These are phyloP conservation scores for Leptoteleia sp. DNA, from an alignment of 1,140 invertebrate genomes.

Conservation along the genomic window DNA sequence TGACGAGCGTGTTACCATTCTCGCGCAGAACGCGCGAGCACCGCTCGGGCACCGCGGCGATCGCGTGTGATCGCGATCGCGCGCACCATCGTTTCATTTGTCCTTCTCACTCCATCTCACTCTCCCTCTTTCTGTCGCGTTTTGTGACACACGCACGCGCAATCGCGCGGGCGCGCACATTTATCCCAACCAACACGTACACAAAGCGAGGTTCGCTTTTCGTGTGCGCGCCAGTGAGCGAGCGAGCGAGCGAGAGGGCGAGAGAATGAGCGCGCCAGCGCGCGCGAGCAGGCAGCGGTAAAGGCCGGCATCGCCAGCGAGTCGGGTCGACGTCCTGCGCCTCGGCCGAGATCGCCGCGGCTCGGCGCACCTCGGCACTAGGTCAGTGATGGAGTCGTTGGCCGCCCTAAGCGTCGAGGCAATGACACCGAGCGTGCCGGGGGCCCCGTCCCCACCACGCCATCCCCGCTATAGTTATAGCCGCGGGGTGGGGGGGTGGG, in stretches of 20 bases:
- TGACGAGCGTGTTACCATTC: slow-evolving; percentile 49
- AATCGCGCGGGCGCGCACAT: background rate
- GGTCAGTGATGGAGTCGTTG: slow-evolving; percentile 82
- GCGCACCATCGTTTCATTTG: slow-evolving; percentile 30
- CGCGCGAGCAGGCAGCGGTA: slow-evolving; percentile 28
- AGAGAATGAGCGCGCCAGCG: slow-evolving; percentile 3
- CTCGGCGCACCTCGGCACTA: slow-evolving; percentile 79
- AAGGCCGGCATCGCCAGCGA: slow-evolving; percentile 69
- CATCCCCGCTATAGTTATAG: slow-evolving; percentile 56
- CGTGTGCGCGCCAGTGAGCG: slow-evolving; percentile 15
- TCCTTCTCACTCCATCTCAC: too few relatives aligned
- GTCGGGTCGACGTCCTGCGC: slow-evolving; percentile 76
- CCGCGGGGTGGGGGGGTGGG: too few relatives aligned
- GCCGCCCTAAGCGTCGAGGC: slow-evolving; percentile 81
- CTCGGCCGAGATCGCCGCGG: slow-evolving; percentile 69
- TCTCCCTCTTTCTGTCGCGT: background rate
- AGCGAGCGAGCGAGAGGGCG: background rate
- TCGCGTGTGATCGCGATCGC: slow-evolving; percentile 42
- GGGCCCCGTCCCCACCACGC: slow-evolving; percentile 62
- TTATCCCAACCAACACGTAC: too few relatives aligned
- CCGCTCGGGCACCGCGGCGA: background rate
- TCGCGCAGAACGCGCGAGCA: slow-evolving; percentile 32
- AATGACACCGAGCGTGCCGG: slow-evolving; percentile 79
- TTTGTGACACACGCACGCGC: slow-evolving; percentile 2
- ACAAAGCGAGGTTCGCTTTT: background rate